Evolutionary conservation across 2,113 vertebrate genomes (phyloP), one percentile per base, ranked within the genome.

Genomic region (Jaculus jaculus): DNA sequence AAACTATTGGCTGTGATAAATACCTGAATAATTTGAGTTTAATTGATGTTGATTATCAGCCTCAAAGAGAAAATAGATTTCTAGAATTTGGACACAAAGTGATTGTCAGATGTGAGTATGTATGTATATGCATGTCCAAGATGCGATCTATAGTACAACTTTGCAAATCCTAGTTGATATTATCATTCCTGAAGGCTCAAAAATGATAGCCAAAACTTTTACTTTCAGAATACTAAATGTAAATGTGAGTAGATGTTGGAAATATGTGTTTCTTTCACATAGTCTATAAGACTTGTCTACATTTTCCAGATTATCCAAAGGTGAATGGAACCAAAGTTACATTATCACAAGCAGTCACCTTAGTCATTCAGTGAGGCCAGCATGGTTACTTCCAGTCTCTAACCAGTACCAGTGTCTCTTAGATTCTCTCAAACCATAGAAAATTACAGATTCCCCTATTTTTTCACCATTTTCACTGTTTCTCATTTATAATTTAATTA

Each of bases 401-500:
- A 66, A 6, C 54, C 16, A 24, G 4, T 72, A 6, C 54, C 16
- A 24, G 4, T 72, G 23, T 30, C 21, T 72, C 51, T 66, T 37
- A 66, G 51, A 0, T 68, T 82, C 88, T 75, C 71, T 72, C 13
- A 66, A 78, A 42, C 47, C 24, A 23, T 11, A 0, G 26, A 9
- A 7, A 92, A 39, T 5, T 65, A 34, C 20, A 39, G 18, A 69
- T 24, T 39, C 5, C 8, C 51, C 80, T 6, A 15, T 58, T 75
- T 61, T 69, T 34, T 65, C 34, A 51, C 63, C 81, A 37, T 92
- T 95, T 87, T 94, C 51, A 89, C 73, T 87, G 20, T 68, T 84
- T 91, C 26, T 78, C 34, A 78, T 60, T 87, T 94, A 54, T 60
- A 5, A n/a, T 83, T 96, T 73, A 86, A 54, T 80, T 58, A 83